Evolutionary conservation across 2,797 vertebrate species (phyloP).

Genomic region (Mus minutoides): DNA sequence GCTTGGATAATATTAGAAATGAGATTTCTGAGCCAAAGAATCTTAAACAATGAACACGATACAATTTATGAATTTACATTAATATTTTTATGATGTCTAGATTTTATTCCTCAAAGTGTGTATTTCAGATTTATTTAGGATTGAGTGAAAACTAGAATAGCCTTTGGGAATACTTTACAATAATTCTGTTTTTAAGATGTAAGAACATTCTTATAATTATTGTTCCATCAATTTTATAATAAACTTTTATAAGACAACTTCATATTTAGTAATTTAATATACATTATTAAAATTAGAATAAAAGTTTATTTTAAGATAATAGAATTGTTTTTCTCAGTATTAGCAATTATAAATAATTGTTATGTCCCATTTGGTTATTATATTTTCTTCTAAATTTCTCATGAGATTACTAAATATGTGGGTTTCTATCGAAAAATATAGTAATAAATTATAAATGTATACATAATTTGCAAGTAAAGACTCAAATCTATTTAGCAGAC

Average conservation of each 20-base stretch:
- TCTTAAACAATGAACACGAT: not conserved
- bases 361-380: not conserved
- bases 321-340: not conserved
- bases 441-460: not conserved
- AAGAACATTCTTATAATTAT: not conserved
- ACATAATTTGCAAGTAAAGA: not conserved
- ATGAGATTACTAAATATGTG: not conserved
- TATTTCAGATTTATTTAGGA: not conserved
- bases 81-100: too few species aligned
- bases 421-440: not conserved
- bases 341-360: not conserved
- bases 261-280: not conserved
- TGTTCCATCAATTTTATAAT: not conserved
- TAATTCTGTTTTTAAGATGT: not conserved
- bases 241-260: not conserved
- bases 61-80: not conserved
- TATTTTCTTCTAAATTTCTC: not conserved
- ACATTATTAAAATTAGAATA: not conserved
- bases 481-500: not conserved
- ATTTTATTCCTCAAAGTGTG: not conserved
- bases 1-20: not conserved
- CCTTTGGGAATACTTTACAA: not conserved
- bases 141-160: not conserved
- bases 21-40: not conserved
- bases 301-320: not conserved